Percentiles rank a stretch among this genome's conserved stretches.
Conservation (phyloP, 2,797 vertebrate genomes). For the Chelmon rostratus region DNA sequence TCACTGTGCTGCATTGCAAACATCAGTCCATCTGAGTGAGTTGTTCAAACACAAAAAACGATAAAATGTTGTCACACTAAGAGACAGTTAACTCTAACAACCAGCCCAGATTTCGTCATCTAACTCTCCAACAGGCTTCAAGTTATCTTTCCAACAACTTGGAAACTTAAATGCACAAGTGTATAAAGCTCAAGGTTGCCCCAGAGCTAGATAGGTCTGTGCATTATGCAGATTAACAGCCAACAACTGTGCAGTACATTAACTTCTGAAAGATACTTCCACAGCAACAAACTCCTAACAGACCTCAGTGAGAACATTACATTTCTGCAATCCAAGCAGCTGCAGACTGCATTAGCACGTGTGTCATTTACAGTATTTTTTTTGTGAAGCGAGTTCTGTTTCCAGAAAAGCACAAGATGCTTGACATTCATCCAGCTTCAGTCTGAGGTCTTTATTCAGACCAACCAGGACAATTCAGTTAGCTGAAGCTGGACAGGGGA, state of each 20-base stretch:
- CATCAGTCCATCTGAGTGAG: background rate
- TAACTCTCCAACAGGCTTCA: slow-evolving; percentile 5
- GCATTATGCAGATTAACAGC: slow-evolving; percentile 27
- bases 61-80: background rate
- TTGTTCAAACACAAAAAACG: background rate
- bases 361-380: slow-evolving; percentile 4
- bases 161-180: slow-evolving; percentile 18
- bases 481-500: slow-evolving; percentile 26
- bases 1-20: background rate
- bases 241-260: slow-evolving; percentile 39
- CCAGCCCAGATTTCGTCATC: background rate
- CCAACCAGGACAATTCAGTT: slow-evolving; percentile 38
- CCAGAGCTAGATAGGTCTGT: slow-evolving; percentile 4
- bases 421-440: slow-evolving; percentile 12
- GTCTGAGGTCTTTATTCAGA: slow-evolving; percentile 30
- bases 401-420: slow-evolving; percentile 11
- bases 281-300: slow-evolving; percentile 17
- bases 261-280: slow-evolving; percentile 38
- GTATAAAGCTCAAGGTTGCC: slow-evolving; percentile 1
- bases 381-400: slow-evolving; percentile 2
- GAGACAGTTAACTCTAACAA: background rate
- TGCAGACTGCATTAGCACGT: background rate
- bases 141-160: background rate
- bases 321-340: slow-evolving; percentile 15
- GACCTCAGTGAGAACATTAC: slow-evolving; percentile 31